Conservation (phyloP, 2,113 vertebrate genomes). For the Albula glossodonta region DNA sequence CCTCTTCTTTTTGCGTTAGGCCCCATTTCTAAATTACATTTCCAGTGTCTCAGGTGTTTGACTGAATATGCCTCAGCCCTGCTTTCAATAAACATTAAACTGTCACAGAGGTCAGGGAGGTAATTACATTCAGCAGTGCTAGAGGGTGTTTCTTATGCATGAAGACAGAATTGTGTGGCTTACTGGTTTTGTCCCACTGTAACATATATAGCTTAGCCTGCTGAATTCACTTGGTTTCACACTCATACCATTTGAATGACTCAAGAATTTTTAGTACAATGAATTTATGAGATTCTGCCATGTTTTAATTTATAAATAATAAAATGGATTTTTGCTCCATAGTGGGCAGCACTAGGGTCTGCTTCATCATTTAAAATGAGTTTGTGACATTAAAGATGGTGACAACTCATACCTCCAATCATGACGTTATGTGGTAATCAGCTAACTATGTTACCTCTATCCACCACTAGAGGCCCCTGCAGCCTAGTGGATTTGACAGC, state of each 20-base stretch:
- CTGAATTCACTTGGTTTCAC: neutral
- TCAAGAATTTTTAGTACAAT: neutral
- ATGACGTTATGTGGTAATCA: neutral
- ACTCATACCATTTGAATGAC: neutral
- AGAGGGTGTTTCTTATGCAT: neutral
- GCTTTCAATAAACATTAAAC: neutral
- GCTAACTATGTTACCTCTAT: neutral
- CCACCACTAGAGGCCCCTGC: neutral
- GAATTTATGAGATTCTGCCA: neutral
- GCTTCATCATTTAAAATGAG: too few species aligned
- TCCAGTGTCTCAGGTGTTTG: neutral
- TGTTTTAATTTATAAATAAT: neutral
- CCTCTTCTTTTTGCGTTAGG: neutral
- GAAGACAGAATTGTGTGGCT: neutral
- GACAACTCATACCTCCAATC: neutral
- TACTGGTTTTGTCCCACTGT: neutral
- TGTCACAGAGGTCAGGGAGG: neutral
- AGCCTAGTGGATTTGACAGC: neutral
- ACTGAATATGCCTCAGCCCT: neutral
- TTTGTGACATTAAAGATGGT: neutral
- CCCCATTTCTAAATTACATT: neutral
- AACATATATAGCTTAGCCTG: neutral
- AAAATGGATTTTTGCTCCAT: neutral
- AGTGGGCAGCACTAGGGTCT: neutral
- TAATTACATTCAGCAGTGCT: neutral